A percentile compares a stretch with the other conserved stretches of the same genome.
phyloP scores from a whole-genome alignment of 1,140 invertebrate species.

The Gryllus bimaculatus region DNA sequence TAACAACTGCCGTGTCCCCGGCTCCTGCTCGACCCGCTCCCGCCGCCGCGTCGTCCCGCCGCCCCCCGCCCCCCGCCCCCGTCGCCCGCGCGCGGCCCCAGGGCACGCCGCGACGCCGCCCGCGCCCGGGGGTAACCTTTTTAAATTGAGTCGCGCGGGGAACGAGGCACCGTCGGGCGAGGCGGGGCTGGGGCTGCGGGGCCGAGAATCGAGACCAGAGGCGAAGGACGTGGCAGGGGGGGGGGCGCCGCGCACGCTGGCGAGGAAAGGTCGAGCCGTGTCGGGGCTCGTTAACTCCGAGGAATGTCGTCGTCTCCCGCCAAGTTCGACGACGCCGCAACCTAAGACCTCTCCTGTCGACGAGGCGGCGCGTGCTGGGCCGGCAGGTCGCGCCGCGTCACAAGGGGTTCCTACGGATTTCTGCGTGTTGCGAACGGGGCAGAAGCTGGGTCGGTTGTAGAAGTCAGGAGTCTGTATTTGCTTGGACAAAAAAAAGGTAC shows the following conservation, averaged over 20 bases:
- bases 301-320: background rate
- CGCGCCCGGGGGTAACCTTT: background rate
- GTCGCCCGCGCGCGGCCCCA: no score
- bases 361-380: no score
- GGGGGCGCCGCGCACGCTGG: background rate
- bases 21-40: no score
- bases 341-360: background rate
- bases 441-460: no score
- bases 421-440: no score
- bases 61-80: no score
- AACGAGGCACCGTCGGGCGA: background rate
- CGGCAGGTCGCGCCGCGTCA: no score
- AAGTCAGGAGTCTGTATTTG: no score
- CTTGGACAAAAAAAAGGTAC: no score
- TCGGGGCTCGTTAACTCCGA: background rate
- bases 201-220: background rate
- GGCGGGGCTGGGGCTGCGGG: background rate
- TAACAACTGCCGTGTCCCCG: no score
- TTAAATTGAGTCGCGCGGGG: background rate
- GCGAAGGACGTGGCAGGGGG: background rate
- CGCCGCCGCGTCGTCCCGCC: no score
- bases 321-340: background rate
- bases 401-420: no score
- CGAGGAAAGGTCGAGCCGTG: background rate
- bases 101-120: background rate